These are phyloP conservation scores for Acipenser ruthenus DNA, from an alignment of 2,797 vertebrate species.

Conservation along the genomic window DNA sequence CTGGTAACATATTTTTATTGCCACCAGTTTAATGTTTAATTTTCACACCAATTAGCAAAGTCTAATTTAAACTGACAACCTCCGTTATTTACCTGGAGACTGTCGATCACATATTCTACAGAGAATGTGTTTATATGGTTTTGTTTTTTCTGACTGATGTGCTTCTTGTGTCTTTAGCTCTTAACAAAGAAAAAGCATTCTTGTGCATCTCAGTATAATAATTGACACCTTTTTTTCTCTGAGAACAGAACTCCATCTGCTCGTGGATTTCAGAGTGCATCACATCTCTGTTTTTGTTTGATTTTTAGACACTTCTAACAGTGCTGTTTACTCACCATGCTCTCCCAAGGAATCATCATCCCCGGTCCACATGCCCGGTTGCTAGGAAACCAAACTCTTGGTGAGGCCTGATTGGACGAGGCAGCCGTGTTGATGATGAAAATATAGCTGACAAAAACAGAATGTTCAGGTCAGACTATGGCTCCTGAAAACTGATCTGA, in stretches of 20 bases:
- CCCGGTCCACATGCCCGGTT: conserved; percentile 55
- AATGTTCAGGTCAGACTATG: conserved; percentile 42
- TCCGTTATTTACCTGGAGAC: too few species aligned
- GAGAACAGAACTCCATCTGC: conserved; percentile 7
- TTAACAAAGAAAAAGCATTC: too few species aligned
- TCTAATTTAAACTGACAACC: too few species aligned
- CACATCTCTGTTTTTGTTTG: conserved; percentile 1
- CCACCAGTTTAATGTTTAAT: too few species aligned
- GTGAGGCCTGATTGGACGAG: conserved; percentile 51
- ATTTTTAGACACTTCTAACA: conserved; percentile 13
- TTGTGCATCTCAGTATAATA: too few species aligned
- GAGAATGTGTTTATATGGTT: too few species aligned
- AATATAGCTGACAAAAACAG: conserved; percentile 39
- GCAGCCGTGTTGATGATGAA: conserved; percentile 48
- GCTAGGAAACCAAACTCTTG: conserved; percentile 74
- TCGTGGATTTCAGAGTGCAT: conserved; percentile 11
- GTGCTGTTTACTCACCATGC: conserved; percentile 40
- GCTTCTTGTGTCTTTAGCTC: too few species aligned
- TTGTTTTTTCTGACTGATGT: too few species aligned
- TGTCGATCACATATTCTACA: too few species aligned
- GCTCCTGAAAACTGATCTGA: conserved; percentile 15
- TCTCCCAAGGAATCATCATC: conserved; percentile 32
- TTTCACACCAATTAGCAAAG: too few species aligned
- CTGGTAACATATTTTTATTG: too few species aligned
- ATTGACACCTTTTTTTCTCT: conserved; percentile 16